Base-by-base conservation (phyloP, 2,888 invertebrate genomes). In the Macrophya annulata region DNA sequence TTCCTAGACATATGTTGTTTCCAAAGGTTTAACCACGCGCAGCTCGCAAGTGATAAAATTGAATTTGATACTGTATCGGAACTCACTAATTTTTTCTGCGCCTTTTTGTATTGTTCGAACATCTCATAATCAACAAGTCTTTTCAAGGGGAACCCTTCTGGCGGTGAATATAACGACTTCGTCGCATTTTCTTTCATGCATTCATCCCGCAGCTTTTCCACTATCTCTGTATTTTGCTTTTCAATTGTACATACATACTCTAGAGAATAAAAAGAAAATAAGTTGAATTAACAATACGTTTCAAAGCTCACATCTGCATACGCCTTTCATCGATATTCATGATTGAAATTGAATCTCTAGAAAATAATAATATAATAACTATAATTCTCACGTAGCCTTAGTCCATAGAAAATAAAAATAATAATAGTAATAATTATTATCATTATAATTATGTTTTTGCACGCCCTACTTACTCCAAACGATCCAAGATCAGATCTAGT, bases 141-240 rank as follows among this genome's bases (percentile, higher is more conserved):
- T 45, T 43, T 43, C 21, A 25, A 21, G 5, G 74, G 74, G n/a
- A 74, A 45, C 74, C 74, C 74, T 74, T 45, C 74, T 21, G 12
- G 48, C 74, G 74, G 74, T 74, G 74, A n/a, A 45, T 74, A 74
- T 21, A 74, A 74, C 74, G 45, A 45, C 74, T 37, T 68, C 17
- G 68, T 37, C 12, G 37, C 37, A 17, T 45, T 43, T 74, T n/a
- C 21, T 21, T 45, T n/a, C 12, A 17, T 5, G 43, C 45, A 15
- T 45, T 74, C 45, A 48, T n/a, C n/a, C 48, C 15, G 45, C 45
- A 74, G 21, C 74, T 72, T 43, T 12, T 43, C 12, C 6, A 48
- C 21, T 74, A 74, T 43, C n/a, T 45, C 45, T 74, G 21, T 10
- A 48, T 74, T 74, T 17, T 74, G 74, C 74, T 74, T 45, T n/a